These are phyloP conservation scores for Drosophila erecta DNA, from an alignment of 1,140 invertebrate species.

Conservation along the genomic window DNA sequence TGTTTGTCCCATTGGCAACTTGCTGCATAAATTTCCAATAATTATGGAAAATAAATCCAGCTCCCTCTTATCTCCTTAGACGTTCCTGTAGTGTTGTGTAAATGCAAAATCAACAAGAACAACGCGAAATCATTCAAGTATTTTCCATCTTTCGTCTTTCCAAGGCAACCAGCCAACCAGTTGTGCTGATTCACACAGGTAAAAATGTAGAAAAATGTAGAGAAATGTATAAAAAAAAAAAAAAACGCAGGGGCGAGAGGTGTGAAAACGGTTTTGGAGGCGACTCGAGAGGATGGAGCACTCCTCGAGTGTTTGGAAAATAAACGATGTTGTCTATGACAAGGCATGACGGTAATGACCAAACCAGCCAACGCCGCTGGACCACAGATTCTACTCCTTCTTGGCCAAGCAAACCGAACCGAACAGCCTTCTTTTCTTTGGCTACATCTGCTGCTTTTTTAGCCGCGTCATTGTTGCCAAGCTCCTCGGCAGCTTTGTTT, in stretches of 20 bases:
- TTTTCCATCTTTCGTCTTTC: slow-evolving; percentile 23
- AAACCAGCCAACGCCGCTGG: slow-evolving; percentile 8
- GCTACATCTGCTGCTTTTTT: slow-evolving; percentile 55
- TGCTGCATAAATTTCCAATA: slow-evolving; percentile 45
- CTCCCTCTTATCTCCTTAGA: neutral
- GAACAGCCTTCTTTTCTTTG: neutral
- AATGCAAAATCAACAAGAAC: slow-evolving; percentile 74
- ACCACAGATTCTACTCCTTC: slow-evolving; percentile 17
- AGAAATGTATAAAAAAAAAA: no score
- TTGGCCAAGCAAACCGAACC: slow-evolving; percentile 24
- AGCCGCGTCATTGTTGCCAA: slow-evolving; percentile 71
- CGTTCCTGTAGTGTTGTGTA: slow-evolving; percentile 6
- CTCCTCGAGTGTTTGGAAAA: slow-evolving; percentile 58
- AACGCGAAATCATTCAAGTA: slow-evolving; percentile 70
- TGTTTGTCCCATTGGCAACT: slow-evolving; percentile 47
- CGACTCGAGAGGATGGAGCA: slow-evolving; percentile 10
- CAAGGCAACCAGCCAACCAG: slow-evolving; percentile 57
- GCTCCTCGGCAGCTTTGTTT: slow-evolving; percentile 33
- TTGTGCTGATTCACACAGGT: slow-evolving; percentile 43
- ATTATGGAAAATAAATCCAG: slow-evolving; percentile 47
- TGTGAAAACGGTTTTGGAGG: slow-evolving; percentile 66
- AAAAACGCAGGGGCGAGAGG: slow-evolving; percentile 31
- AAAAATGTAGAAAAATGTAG: slow-evolving; percentile 1
- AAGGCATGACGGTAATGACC: slow-evolving; percentile 82
- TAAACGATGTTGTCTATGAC: slow-evolving; percentile 83